Evolutionary conservation across 2,113 vertebrate genomes (phyloP), one percentile per base, ranked within the genome.

Genomic region (Buteo buteo): DNA sequence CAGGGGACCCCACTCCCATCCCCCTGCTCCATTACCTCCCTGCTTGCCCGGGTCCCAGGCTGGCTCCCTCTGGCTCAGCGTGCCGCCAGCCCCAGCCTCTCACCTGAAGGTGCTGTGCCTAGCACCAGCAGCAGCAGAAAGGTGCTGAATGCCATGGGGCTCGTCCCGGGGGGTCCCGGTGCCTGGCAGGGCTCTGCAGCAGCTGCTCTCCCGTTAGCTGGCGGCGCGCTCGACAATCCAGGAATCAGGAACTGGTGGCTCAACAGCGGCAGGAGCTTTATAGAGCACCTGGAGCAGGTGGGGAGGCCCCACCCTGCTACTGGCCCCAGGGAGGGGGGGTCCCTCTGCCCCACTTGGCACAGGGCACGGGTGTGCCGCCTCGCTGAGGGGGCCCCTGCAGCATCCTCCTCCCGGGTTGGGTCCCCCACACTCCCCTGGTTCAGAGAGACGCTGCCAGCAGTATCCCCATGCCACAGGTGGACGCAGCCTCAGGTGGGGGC

Each of bases 271-370:
- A 2, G 49, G 20, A 79, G 92, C 88, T 97, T 97, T 97, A 97
- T 97, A 95, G 85, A 88, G 79, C 95, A 95, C 96, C 95, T 94
- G 88, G 82, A 18, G 85, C 92, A 90, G 94, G 95, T 94, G 90
- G 21, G n/a, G 74, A 83, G 28, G 95, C 94, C 85, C 92, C 95
- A 84, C 95, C 95, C 96, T 10, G 3, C 59, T 1, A 3, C 34
- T 2, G 4, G 88, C 78, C 87, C 84, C 38, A 0, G 8, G 21
- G 25, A 16, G 4, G 59, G 50, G 44, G 45, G 28, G 32, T 34
- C 81, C 77, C 36, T 77, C 72, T 36, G 5, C 28, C 40, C 49
- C 2, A 0, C 71, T 80, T 64, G 55, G n/a, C 45, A 26, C 49
- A 2, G 88, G 15, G 73, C 29, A 54, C 4, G 0, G 1, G 8